These are phyloP conservation scores for Phaedon cochleariae DNA, from an alignment of 2,888 invertebrate species.

Conservation along the genomic window DNA sequence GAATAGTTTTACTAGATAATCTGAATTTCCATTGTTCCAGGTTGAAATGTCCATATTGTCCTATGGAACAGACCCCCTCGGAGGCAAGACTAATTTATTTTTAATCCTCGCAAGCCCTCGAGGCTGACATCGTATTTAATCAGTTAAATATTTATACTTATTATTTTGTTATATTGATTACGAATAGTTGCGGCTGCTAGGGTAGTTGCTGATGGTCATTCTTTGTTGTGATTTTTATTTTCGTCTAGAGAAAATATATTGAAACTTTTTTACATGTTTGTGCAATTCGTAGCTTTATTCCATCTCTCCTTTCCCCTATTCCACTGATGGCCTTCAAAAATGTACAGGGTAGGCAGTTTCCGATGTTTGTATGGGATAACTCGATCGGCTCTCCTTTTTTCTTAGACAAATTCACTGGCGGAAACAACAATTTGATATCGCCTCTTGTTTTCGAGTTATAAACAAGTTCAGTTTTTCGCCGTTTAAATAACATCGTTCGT, in stretches of 20 bases:
- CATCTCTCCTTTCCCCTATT: background rate
- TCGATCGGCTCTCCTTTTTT: too few species aligned
- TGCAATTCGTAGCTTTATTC: background rate
- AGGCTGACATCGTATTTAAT: background rate
- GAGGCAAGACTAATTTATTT: slow-evolving; percentile 94
- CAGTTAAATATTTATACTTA: background rate
- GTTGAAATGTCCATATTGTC: slow-evolving; percentile 99
- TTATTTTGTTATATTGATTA: background rate
- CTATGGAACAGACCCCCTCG: slow-evolving; percentile 92
- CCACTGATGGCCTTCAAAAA: too few species aligned
- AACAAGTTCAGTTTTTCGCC: too few species aligned
- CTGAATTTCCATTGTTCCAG: slow-evolving; percentile 66
- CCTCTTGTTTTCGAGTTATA: too few species aligned
- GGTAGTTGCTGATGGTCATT: background rate
- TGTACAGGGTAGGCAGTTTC: too few species aligned
- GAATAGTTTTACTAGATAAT: too few species aligned
- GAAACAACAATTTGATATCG: too few species aligned
- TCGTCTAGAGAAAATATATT: background rate
- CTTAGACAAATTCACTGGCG: too few species aligned
- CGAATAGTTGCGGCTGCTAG: background rate
- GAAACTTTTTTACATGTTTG: background rate
- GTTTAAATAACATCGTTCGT: too few species aligned
- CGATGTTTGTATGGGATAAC: too few species aligned
- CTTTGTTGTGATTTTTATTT: background rate
- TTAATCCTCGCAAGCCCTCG: slow-evolving; percentile 61